phyloP scores from a whole-genome alignment of 1,140 invertebrate species.

The Himalopsyche phryganea region DNA sequence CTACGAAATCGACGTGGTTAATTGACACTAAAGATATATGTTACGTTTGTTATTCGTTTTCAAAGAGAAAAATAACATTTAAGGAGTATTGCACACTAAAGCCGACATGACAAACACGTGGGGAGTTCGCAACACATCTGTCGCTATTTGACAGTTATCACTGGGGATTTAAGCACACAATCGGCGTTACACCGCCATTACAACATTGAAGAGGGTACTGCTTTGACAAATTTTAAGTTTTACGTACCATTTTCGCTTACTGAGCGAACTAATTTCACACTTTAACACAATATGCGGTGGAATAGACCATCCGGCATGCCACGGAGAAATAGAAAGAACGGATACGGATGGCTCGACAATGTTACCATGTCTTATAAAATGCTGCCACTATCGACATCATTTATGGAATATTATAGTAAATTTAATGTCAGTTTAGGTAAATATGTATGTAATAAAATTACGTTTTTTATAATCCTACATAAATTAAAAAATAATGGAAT shows the following conservation, averaged over 20 bases:
- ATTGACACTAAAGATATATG: not conserved
- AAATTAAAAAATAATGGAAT: too few relatives aligned
- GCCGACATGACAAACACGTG: constrained; percentile 1
- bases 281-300: constrained; percentile 48
- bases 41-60: too few relatives aligned
- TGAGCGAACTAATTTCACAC: constrained; percentile 48
- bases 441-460: too few relatives aligned
- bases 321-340: constrained; percentile 54
- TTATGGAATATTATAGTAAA: not conserved
- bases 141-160: not conserved
- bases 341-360: constrained; percentile 41
- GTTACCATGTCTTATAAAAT: constrained; percentile 42
- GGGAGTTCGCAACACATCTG: not conserved
- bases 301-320: constrained; percentile 53
- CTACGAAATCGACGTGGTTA: not conserved
- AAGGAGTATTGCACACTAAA: too few relatives aligned
- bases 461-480: too few relatives aligned
- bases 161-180: not conserved
- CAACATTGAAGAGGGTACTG: not conserved
- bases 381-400: constrained; percentile 3
- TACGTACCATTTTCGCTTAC: constrained; percentile 51
- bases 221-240: not conserved
- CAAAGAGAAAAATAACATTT: too few relatives aligned
- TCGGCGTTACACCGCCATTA: not conserved
- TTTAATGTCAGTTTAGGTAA: too few relatives aligned